Evolutionary conservation across 2,888 invertebrate genomes (phyloP), one percentile per base, ranked within the genome.

Genomic region (Drosophila rubida): DNA sequence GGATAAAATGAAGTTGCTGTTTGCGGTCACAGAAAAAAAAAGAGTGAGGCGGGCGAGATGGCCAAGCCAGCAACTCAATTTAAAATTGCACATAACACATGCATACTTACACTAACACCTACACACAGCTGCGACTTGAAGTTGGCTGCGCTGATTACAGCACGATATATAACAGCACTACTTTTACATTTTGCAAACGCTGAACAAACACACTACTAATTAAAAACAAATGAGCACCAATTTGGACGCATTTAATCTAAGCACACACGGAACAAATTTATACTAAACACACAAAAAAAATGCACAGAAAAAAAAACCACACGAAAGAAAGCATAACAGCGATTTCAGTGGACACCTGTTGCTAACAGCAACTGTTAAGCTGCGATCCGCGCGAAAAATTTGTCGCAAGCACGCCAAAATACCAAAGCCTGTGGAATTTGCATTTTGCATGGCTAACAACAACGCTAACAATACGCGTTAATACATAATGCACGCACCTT

Each of bases 1-100:
- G 74, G 53, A 65, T 63, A 58, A 66, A 66, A 70, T 53, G 66
- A 86, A 80, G 67, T 83, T 83, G 73, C 64, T 60, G 44, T 69
- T 70, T 74, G 79, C 66, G 81, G 85, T 67, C 66, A 44, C 4
- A 32, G 9, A 27, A 27, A 27, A 27, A 27, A 27, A 44, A 53
- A 65, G 44, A 41, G 53, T 37, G 27, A 14, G 22, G 30, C 51
- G 46, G 9, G 9, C 9, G 8, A 8, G 27, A 61, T 61, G 45
- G 22, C 30, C 7, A 48, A 30, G n/a, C 22, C 8, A 27, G 8
- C 50, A 19, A 35, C 25, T 45, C 25, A 8, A 46, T 37, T 55
- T 55, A 14, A 54, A 35, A 44, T 32, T 32, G 32, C 22, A 32
- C 27, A 53, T 42, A 53, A 19, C 19, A 54, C 53, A 44, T 51